Evolutionary conservation across 2,113 vertebrate species (phyloP).

Genomic region (Psophia crepitans): DNA sequence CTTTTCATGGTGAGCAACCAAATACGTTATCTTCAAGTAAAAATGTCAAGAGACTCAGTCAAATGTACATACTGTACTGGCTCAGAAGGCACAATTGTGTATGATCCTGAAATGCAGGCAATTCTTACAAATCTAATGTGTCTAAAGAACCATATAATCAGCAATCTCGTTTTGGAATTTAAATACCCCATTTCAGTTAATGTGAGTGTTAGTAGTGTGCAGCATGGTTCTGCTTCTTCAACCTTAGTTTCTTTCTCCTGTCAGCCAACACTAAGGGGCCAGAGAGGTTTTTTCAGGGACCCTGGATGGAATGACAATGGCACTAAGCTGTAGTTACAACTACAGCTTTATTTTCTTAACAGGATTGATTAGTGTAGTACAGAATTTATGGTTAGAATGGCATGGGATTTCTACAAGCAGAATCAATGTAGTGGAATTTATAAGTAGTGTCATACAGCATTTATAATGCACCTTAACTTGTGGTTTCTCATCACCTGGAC

Average conservation of each 20-base stretch:
- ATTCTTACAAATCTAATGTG: not conserved
- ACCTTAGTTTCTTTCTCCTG: not conserved
- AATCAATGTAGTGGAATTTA: not conserved
- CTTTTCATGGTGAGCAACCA: not conserved
- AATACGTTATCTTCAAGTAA: not conserved
- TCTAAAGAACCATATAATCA: not conserved
- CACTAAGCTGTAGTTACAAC: not conserved
- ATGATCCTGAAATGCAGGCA: not conserved
- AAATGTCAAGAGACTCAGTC: not conserved
- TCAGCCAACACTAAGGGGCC: not conserved
- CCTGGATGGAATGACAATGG: not conserved
- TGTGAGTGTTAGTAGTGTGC: not conserved
- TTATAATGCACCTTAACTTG: not conserved
- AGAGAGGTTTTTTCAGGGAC: not conserved
- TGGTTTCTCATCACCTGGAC: not conserved
- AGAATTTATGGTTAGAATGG: not conserved
- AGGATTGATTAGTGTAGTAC: not conserved
- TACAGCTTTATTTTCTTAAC: not conserved
- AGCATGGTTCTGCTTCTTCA: not conserved
- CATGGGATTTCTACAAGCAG: not conserved
- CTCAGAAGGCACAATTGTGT: not conserved
- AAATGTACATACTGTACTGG: not conserved
- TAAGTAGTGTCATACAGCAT: not conserved
- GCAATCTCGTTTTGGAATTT: not conserved
- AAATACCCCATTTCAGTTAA: not conserved